These are phyloP conservation scores for Rhodeus uyekii DNA, from an alignment of 2,797 vertebrate genomes.

Conservation along the genomic window DNA sequence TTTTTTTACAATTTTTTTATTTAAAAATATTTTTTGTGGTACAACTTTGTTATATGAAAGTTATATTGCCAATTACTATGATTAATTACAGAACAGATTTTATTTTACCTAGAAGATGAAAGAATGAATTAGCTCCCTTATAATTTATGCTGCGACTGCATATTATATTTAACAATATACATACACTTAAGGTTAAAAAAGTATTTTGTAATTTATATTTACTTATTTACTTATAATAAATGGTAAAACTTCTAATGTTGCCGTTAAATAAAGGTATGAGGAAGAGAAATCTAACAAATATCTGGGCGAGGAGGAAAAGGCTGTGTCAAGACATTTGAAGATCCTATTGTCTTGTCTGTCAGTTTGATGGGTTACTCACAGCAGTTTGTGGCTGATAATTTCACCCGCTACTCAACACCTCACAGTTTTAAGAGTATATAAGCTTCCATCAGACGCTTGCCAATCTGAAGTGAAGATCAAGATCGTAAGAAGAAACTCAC, in stretches of 20 bases:
- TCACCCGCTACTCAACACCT: not conserved
- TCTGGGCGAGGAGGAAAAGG: not conserved
- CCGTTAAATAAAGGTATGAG: not conserved
- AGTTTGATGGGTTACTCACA: slow-evolving; percentile 8
- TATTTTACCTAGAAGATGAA: not conserved
- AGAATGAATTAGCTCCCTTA: too few relatives aligned
- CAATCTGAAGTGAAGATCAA: not conserved
- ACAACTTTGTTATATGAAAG: too few relatives aligned
- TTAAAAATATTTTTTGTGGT: too few relatives aligned
- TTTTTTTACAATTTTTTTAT: too few relatives aligned
- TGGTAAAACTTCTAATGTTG: not conserved
- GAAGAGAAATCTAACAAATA: not conserved
- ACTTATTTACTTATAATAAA: not conserved
- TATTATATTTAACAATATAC: not conserved
- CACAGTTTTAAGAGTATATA: slow-evolving; percentile 37
- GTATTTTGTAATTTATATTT: too few relatives aligned
- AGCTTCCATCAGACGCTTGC: not conserved
- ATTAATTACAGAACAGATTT: too few relatives aligned
- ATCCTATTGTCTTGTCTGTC: not conserved
- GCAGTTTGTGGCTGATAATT: not conserved
- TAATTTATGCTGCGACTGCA: not conserved
- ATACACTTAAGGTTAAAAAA: not conserved
- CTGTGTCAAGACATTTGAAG: not conserved
- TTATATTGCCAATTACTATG: too few relatives aligned
- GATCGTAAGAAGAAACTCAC: not conserved